Evolutionary conservation across 2,888 invertebrate genomes (phyloP).

Genomic region (Lumbricus terrestris): DNA sequence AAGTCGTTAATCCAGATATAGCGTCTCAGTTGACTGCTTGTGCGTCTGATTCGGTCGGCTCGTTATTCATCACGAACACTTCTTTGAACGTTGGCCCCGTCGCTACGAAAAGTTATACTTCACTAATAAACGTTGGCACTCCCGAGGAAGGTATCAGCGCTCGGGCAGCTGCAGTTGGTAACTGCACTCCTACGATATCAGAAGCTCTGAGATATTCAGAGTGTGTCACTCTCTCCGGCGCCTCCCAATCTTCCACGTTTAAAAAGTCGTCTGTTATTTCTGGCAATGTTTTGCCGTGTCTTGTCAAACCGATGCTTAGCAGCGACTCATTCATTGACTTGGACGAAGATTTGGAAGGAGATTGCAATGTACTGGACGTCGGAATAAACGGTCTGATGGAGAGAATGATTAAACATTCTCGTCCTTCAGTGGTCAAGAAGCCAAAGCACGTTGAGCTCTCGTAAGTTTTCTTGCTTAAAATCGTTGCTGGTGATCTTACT

Average conservation of each 20-base stretch:
- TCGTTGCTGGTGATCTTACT: background rate
- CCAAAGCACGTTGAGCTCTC: conserved; percentile 62
- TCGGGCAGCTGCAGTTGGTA: background rate
- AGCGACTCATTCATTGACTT: conserved; percentile 66
- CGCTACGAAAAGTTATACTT: background rate
- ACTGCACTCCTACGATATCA: background rate
- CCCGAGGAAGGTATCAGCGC: too few relatives aligned
- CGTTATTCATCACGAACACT: background rate
- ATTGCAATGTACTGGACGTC: conserved; percentile 38
- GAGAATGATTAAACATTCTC: conserved; percentile 71
- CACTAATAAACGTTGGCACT: background rate
- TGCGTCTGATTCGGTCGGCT: background rate
- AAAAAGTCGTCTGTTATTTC: background rate
- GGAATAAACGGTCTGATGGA: conserved; percentile 72
- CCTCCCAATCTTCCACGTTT: background rate
- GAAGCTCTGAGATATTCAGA: background rate
- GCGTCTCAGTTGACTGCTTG: background rate
- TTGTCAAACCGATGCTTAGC: background rate
- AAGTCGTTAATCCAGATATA: background rate
- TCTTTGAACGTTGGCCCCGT: background rate
- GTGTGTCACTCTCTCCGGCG: background rate
- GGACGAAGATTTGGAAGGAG: conserved; percentile 60
- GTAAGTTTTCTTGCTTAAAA: conserved; percentile 58
- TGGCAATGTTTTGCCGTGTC: background rate
- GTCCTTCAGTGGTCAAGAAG: conserved; percentile 46